Evolutionary conservation across 1,140 invertebrate species (phyloP).

Genomic region (Ephestia elutella): DNA sequence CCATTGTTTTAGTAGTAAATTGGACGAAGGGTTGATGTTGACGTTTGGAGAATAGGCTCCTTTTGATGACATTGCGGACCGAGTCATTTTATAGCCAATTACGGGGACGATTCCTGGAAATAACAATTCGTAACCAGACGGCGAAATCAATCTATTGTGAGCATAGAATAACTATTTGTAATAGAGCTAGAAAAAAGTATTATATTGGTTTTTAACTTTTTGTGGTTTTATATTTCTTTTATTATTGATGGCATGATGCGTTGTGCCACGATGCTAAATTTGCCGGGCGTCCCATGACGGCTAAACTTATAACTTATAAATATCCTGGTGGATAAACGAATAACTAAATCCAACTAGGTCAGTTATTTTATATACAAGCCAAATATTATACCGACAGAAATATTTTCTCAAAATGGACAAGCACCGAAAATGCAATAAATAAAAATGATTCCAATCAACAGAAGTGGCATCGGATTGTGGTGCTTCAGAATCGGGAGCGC

Average conservation of each 20-base stretch:
- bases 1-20: not conserved
- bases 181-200: not conserved
- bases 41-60: not conserved
- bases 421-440: not conserved
- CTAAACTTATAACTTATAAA: too few relatives aligned
- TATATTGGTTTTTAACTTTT: too few relatives aligned
- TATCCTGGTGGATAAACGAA: too few relatives aligned
- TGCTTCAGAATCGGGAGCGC: constrained; percentile 41
- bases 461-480: constrained; percentile 51
- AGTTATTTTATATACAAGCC: too few relatives aligned
- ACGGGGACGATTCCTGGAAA: not conserved
- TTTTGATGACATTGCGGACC: not conserved
- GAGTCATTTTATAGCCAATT: constrained; percentile 2
- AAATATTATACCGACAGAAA: too few relatives aligned
- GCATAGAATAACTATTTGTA: not conserved
- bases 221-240: too few relatives aligned
- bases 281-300: too few relatives aligned
- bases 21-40: not conserved
- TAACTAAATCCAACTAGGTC: too few relatives aligned
- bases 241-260: too few relatives aligned
- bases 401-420: too few relatives aligned
- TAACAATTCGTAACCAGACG: not conserved
- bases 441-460: constrained; percentile 21
- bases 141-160: not conserved
- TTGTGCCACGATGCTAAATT: too few relatives aligned